phyloP scores from a whole-genome alignment of 2,113 vertebrate genomes.

The Cochlearius cochlearius region DNA sequence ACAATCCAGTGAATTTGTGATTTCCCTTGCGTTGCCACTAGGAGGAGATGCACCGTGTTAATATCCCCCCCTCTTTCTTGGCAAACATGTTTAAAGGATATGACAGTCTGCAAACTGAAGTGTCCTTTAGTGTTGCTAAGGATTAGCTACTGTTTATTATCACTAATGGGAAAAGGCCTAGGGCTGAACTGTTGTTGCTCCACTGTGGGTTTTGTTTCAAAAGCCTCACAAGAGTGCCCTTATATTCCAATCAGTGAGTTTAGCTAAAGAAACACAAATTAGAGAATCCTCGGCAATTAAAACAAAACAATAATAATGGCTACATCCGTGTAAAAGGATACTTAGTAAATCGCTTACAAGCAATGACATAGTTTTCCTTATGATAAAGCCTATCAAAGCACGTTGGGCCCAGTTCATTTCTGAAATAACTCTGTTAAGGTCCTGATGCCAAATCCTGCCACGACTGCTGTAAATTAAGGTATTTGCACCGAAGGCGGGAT shows the following conservation, averaged over 20 bases:
- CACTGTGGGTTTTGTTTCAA: conserved; percentile 3
- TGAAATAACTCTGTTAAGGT: neutral
- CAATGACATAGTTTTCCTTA: neutral
- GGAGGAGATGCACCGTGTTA: conserved; percentile 68
- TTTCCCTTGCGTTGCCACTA: conserved; percentile 73
- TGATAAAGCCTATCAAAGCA: neutral
- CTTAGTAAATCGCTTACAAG: neutral
- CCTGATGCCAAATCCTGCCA: neutral
- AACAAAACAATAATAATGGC: neutral
- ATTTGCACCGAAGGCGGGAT: neutral
- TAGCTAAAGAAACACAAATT: neutral
- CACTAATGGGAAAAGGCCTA: conserved; percentile 34
- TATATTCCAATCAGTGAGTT: neutral
- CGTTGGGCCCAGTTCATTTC: neutral
- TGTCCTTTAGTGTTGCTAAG: conserved; percentile 5
- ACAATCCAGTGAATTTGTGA: conserved; percentile 18
- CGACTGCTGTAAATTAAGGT: neutral
- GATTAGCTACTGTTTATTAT: conserved; percentile 48
- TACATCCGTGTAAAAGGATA: neutral
- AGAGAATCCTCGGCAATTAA: neutral
- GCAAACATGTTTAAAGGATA: neutral
- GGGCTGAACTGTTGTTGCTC: conserved; percentile 10
- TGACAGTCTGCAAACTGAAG: conserved; percentile 15
- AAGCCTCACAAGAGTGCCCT: neutral
- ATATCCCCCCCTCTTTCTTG: neutral